These are phyloP conservation scores for Maylandia zebra DNA, from an alignment of 2,113 vertebrate species.

Conservation along the genomic window DNA sequence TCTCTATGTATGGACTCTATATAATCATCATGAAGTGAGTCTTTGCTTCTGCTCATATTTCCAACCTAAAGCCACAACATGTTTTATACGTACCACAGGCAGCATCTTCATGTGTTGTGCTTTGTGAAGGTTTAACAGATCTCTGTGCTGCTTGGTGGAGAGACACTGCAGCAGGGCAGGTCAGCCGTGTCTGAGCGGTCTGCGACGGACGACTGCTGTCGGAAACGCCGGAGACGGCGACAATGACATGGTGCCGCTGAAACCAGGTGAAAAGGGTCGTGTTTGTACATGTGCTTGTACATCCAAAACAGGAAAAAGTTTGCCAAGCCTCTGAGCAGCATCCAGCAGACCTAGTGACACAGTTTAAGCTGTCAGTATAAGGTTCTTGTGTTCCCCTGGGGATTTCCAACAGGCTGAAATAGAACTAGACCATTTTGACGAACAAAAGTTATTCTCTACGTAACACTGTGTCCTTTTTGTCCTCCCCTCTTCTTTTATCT, in stretches of 20 bases:
- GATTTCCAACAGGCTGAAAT: constrained; percentile 3
- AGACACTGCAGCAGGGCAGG: constrained; percentile 45
- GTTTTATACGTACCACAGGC: not conserved
- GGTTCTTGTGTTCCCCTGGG: not conserved
- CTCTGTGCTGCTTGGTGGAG: constrained; percentile 65
- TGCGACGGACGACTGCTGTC: constrained; percentile 50
- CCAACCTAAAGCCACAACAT: not conserved
- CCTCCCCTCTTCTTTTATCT: not conserved
- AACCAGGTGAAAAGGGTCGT: constrained; percentile 57
- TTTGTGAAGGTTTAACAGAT: constrained; percentile 68
- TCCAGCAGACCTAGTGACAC: constrained; percentile 16
- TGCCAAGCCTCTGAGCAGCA: not conserved
- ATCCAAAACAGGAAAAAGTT: not conserved
- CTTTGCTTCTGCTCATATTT: not conserved
- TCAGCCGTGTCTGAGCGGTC: constrained; percentile 53
- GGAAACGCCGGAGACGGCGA: constrained; percentile 59
- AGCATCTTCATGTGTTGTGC: not conserved
- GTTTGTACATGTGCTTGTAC: not conserved
- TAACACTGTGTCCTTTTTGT: not conserved
- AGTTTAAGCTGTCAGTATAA: constrained; percentile 11
- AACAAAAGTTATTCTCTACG: not conserved
- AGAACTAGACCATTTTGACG: not conserved
- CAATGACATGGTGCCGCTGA: constrained; percentile 69
- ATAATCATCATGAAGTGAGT: constrained; percentile 77
- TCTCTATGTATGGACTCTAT: constrained; percentile 73